phyloP scores from a whole-genome alignment of 2,888 invertebrate species.

The Loripinus fragilis region DNA sequence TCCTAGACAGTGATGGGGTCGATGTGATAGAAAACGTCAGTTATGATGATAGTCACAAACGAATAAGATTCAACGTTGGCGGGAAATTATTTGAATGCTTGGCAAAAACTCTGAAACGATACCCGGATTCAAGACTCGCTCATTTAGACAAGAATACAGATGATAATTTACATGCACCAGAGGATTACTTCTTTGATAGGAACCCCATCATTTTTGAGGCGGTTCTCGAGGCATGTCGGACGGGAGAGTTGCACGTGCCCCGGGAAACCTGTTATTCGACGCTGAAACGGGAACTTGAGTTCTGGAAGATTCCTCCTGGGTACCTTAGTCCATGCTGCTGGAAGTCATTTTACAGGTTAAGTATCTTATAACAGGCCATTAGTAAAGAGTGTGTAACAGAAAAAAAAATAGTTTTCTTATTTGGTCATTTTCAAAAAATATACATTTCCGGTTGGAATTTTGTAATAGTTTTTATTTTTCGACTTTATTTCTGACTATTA shows the following conservation, averaged over 20 bases:
- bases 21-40: neutral
- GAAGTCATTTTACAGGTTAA: slow-evolving; percentile 27
- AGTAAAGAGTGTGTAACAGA: too few species aligned
- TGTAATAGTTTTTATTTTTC: too few species aligned
- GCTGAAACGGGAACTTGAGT: slow-evolving; percentile 39
- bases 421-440: too few species aligned
- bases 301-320: slow-evolving; percentile 35
- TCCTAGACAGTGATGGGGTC: neutral
- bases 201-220: slow-evolving; percentile 37
- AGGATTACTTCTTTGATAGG: slow-evolving; percentile 46
- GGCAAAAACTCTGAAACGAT: slow-evolving; percentile 30
- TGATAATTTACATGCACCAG: neutral
- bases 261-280: slow-evolving; percentile 35
- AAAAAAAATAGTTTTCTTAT: too few species aligned
- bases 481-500: too few species aligned
- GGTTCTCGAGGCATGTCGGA: slow-evolving; percentile 39
- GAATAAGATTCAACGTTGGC: slow-evolving; percentile 35
- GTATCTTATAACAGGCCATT: too few species aligned
- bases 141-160: slow-evolving; percentile 12
- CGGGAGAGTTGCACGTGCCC: slow-evolving; percentile 41
- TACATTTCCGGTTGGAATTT: too few species aligned
- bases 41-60: neutral
- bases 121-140: slow-evolving; percentile 33
- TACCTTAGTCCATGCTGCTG: slow-evolving; percentile 44
- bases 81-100: slow-evolving; percentile 34